Evolutionary conservation across 2,797 vertebrate genomes (phyloP).

Genomic region (Tadarida brasiliensis): DNA sequence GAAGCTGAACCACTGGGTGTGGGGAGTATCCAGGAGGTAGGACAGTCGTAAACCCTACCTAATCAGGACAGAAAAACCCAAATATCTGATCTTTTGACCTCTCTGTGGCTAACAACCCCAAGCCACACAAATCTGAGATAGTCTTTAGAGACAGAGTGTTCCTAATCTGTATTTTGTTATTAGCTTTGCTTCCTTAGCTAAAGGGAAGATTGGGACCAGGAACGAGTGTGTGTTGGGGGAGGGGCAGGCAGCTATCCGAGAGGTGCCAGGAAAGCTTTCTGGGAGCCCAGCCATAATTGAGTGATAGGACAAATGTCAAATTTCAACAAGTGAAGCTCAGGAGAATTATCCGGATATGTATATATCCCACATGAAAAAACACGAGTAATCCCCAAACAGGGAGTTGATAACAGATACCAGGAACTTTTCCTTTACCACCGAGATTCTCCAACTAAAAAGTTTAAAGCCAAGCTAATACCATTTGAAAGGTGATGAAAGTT

Average conservation of each 20-base stretch:
- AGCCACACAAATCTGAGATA: not conserved
- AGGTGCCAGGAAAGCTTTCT: slow-evolving; percentile 71
- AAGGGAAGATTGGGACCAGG: not conserved
- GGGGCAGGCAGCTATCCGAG: not conserved
- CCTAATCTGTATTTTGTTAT: not conserved
- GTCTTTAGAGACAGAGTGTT: slow-evolving; percentile 11
- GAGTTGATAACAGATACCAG: slow-evolving; percentile 71
- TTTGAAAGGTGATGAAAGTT: slow-evolving; percentile 64
- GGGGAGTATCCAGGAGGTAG: not conserved
- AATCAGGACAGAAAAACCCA: not conserved
- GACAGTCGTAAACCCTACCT: not conserved
- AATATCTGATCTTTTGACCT: not conserved
- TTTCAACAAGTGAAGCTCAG: slow-evolving; percentile 79
- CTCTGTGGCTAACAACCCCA: not conserved
- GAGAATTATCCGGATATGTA: slow-evolving; percentile 76
- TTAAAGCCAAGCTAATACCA: slow-evolving; percentile 49
- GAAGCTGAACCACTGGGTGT: not conserved
- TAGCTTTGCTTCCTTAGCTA: slow-evolving; percentile 49
- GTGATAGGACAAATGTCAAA: slow-evolving; percentile 79
- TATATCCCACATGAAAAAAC: slow-evolving; percentile 79
- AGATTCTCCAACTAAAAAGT: slow-evolving; percentile 19
- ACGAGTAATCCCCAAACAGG: slow-evolving; percentile 75
- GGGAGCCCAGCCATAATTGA: slow-evolving; percentile 77
- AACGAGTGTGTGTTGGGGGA: not conserved
- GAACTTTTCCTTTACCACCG: slow-evolving; percentile 43